phyloP scores from a whole-genome alignment of 1,140 invertebrate genomes.

The Lycorma delicatula region DNA sequence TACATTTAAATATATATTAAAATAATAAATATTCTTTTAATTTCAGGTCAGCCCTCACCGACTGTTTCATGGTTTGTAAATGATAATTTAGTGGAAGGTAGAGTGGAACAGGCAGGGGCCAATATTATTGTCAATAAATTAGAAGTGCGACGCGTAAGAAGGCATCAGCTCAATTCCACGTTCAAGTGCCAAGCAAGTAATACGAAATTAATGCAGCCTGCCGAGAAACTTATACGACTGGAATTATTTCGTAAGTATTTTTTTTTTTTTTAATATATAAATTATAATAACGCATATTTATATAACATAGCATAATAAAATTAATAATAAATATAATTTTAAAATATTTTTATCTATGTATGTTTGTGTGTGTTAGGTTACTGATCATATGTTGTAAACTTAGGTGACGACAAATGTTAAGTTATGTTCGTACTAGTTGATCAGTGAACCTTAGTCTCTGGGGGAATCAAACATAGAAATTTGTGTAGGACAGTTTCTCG shows the following conservation, averaged over 20 bases:
- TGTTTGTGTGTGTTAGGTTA: no score
- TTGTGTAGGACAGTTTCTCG: no score
- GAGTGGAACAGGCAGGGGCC: constrained; percentile 47
- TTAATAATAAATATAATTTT: no score
- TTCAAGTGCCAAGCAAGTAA: constrained; percentile 80
- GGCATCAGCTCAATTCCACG: constrained; percentile 69
- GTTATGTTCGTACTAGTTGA: no score
- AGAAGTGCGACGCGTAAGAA: constrained; percentile 56
- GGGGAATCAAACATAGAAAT: no score
- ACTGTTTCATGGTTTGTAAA: constrained; percentile 69
- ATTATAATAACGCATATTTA: no score
- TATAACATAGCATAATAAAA: no score
- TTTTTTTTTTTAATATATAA: no score
- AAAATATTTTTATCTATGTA: no score
- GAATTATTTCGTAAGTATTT: constrained; percentile 66
- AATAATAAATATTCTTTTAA: constrained; percentile 22
- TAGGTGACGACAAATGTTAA: no score
- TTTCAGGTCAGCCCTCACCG: constrained; percentile 68
- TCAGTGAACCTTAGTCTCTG: no score
- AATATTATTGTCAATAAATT: constrained; percentile 69
- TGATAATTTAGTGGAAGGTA: constrained; percentile 48
- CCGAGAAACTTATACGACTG: constrained; percentile 64
- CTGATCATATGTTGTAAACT: no score
- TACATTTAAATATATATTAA: neutral
- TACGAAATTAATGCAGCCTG: constrained; percentile 70